Base-by-base conservation (phyloP, 2,888 invertebrate genomes). In the Drosophila kambysellisi region DNA sequence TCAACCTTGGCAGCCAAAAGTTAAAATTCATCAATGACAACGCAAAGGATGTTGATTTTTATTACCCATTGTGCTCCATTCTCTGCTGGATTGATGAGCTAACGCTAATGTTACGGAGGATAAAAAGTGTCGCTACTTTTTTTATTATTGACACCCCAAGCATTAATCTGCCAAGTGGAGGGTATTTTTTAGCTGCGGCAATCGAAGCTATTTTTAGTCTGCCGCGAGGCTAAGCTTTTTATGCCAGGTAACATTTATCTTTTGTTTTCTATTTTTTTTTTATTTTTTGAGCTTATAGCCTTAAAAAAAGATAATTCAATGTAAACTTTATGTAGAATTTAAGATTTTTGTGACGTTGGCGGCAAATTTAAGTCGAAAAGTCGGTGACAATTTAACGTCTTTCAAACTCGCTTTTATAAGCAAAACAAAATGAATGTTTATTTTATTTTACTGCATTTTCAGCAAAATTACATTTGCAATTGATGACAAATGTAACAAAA, bases 1-100 rank as follows among this genome's bases (percentile, higher is more conserved):
- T 12, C 11, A 29, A 15, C 48, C 32, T 35, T 80, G 68, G 80
- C 62, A 71, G 33, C 46, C 57, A 64, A 72, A 70, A 54, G 66
- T 60, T 66, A 66, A 81, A 81, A 83, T 83, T 81, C 88, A 81
- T 83, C 83, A 88, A 83, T 79, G 83, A 66, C 86, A 86, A 63
- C 64, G 68, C 41, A 52, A 60, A 37, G 64, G 59, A 72, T 52
- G 53, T 67, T 61, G 53, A 51, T 62, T 29, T 52, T 57, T 64
- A 70, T 62, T 63, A 64, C 46, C 56, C 61, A 52, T 57, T 57
- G 60, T 17, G 48, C 58, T 30, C 3, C 29, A 15, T 17, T 46
- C 4, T 12, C 12, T 46, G 8, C 2, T 37, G 11, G 43, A 7
- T 39, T 52, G 56, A 35, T 60, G 53, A 60, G 48, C 46, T 50